phyloP scores from a whole-genome alignment of 2,888 invertebrate species.

The Steinernema hermaphroditum region DNA sequence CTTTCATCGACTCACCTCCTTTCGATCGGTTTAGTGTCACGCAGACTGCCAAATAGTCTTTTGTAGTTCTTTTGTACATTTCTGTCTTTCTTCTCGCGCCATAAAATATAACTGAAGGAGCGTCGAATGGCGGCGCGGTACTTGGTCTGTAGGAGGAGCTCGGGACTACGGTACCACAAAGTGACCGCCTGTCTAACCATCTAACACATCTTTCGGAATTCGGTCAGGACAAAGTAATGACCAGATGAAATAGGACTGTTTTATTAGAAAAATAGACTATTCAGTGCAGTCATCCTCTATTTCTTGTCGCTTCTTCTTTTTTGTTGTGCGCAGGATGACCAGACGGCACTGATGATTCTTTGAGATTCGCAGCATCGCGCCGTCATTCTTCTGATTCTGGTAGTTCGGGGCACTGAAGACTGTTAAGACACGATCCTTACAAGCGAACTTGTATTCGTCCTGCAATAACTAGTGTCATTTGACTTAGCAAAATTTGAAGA shows the following conservation, averaged over 20 bases:
- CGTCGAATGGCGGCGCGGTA: constrained; percentile 93
- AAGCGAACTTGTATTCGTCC: constrained; percentile 51
- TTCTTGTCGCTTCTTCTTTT: background rate
- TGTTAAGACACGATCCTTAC: constrained; percentile 50
- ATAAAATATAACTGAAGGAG: too few relatives aligned
- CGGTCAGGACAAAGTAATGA: too few relatives aligned
- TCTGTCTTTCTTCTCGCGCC: too few relatives aligned
- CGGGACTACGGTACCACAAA: constrained; percentile 92
- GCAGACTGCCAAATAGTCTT: too few relatives aligned
- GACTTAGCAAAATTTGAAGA: background rate
- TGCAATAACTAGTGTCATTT: constrained; percentile 36
- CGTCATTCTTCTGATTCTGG: constrained; percentile 51
- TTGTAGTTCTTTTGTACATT: too few relatives aligned
- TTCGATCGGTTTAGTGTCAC: too few relatives aligned
- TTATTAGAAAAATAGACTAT: too few relatives aligned
- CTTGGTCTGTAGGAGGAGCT: constrained; percentile 82
- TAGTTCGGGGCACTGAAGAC: constrained; percentile 60
- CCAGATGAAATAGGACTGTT: too few relatives aligned
- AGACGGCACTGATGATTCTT: constrained; percentile 30
- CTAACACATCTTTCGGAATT: too few relatives aligned
- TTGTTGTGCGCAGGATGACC: background rate
- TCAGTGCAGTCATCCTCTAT: too few relatives aligned
- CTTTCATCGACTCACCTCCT: background rate
- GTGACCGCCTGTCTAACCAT: constrained; percentile 93
- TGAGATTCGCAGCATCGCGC: constrained; percentile 43